phyloP scores from a whole-genome alignment of 2,113 vertebrate species.

The Astur gentilis region DNA sequence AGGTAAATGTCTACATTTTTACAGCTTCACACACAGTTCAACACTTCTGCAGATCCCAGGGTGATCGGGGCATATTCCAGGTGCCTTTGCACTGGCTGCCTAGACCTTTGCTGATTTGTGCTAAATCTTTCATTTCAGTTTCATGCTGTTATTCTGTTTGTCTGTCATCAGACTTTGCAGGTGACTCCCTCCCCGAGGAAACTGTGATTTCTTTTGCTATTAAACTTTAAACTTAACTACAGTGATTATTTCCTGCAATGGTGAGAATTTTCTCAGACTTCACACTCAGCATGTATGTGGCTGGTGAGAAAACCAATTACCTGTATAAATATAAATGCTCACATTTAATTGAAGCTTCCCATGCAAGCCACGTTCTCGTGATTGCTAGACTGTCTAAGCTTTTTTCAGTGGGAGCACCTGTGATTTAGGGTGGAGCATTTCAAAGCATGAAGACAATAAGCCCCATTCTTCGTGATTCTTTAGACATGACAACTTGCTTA shows the following conservation, averaged over 20 bases:
- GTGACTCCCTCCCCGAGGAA: neutral
- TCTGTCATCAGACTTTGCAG: neutral
- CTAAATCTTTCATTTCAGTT: neutral
- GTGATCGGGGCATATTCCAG: neutral
- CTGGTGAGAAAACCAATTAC: conserved; percentile 26
- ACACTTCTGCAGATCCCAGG: neutral
- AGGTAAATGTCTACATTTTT: neutral
- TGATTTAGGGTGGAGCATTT: neutral
- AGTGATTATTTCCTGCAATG: neutral
- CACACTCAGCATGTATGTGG: neutral
- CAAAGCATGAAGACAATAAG: conserved; percentile 14
- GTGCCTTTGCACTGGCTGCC: neutral
- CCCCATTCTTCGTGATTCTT: neutral
- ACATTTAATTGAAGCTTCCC: neutral
- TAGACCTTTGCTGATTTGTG: neutral
- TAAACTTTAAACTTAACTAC: neutral
- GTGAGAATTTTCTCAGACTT: conserved; percentile 11
- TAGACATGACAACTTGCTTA: neutral
- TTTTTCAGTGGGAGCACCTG: neutral
- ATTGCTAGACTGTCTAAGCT: neutral
- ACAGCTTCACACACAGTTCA: neutral
- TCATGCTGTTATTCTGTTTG: neutral
- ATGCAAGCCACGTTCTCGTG: neutral
- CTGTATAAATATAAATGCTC: neutral
- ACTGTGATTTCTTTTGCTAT: neutral